Evolutionary conservation across 2,797 vertebrate species (phyloP).

Genomic region (Rhincodon typus): DNA sequence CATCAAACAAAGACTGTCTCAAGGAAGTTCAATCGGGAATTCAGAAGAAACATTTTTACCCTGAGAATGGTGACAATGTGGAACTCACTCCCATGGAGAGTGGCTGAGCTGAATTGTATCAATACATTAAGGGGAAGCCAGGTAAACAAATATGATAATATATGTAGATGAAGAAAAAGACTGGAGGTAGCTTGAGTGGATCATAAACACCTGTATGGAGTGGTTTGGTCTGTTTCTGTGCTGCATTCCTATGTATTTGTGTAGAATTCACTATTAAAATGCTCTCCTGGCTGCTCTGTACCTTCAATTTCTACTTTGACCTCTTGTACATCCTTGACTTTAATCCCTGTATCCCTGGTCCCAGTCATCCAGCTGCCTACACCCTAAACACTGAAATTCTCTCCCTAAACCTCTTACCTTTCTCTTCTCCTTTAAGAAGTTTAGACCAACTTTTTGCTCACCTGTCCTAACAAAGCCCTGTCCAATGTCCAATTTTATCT

Average conservation of each 20-base stretch:
- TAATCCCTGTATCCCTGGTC: background rate
- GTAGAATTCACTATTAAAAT: background rate
- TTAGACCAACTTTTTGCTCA: background rate
- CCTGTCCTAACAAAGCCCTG: background rate
- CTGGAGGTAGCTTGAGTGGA: background rate
- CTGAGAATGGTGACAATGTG: background rate
- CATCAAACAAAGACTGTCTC: background rate
- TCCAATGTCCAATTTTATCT: background rate
- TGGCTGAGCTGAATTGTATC: too few relatives aligned
- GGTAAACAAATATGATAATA: too few relatives aligned
- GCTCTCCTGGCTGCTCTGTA: background rate
- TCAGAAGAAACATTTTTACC: background rate
- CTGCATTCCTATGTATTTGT: background rate
- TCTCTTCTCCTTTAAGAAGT: background rate
- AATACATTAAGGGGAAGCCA: too few relatives aligned
- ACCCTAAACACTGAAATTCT: background rate
- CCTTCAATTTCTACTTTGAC: background rate
- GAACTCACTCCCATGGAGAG: background rate
- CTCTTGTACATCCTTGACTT: background rate
- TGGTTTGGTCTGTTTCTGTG: background rate
- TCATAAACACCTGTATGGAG: background rate
- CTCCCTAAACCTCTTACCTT: background rate
- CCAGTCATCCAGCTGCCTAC: too few relatives aligned
- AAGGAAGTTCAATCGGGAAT: background rate
- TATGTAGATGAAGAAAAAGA: background rate